Percentiles rank a stretch among this genome's conserved stretches.
Conservation (phyloP, 2,888 invertebrate genomes). For the Venustoraphidia nigricollis region DNA sequence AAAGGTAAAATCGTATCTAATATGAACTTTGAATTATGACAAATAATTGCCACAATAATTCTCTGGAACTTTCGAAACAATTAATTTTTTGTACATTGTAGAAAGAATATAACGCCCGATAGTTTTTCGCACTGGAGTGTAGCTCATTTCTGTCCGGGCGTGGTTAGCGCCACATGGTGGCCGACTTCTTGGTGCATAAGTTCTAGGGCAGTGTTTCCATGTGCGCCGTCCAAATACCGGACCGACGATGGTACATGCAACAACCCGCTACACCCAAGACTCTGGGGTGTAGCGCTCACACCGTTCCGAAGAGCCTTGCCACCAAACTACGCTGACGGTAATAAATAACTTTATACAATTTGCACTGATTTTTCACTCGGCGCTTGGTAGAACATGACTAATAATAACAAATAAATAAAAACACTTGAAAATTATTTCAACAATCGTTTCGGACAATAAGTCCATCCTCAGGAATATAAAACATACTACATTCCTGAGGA, state of each 20-base stretch:
- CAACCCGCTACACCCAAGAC: constrained; percentile 43
- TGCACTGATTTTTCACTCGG: neutral
- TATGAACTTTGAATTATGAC: neutral
- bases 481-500: too few species aligned
- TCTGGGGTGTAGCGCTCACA: constrained; percentile 56
- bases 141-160: constrained; percentile 22
- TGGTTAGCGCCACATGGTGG: constrained; percentile 23
- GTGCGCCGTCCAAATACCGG: constrained; percentile 35
- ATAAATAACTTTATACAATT: constrained; percentile 18
- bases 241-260: constrained; percentile 64
- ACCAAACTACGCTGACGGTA: constrained; percentile 64
- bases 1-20: constrained; percentile 28
- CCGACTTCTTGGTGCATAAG: constrained; percentile 6
- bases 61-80: neutral
- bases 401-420: too few species aligned
- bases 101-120: neutral
- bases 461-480: too few species aligned
- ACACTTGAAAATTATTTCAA: too few species aligned
- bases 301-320: constrained; percentile 59
- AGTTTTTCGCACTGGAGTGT: constrained; percentile 19
- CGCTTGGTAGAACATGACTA: too few species aligned
- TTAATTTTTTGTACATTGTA: neutral
- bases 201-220: neutral
- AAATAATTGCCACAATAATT: neutral
- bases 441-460: too few species aligned